Base-by-base conservation (phyloP, 2,888 invertebrate genomes). In the Parnassius glacialis region DNA sequence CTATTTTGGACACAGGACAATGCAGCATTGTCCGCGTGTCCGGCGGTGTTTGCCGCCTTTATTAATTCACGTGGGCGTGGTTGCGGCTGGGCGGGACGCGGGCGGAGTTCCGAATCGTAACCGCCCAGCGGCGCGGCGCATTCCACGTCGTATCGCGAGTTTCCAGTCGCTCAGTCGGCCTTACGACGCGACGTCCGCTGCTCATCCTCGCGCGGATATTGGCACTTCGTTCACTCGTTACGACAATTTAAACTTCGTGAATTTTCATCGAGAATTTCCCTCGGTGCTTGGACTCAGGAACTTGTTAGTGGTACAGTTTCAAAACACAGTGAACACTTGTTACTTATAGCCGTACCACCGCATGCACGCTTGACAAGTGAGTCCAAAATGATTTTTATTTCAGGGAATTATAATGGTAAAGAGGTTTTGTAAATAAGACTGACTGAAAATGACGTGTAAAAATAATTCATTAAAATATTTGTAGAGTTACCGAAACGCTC, bases 1-100 rank as follows among this genome's bases (percentile, higher is more conserved):
- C 91, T 90, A 90, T 91, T 91, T 90, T 85, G 90, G 87, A 82
- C 85, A 81, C 74, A 81, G 89, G 88, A 91, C 91, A 90, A 90
- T 87, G 86, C 79, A 69, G 86, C 81, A 90, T 90, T 90, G 90
- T 90, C 89, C 89, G 89, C 89, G 87, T 90, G 90, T 90, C 90
- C 90, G 76, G 83, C 83, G 80, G 78, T 90, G 90, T 90, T 91
- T 90, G 90, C 89, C 79, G 84, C 87, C 85, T 90, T 89, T 89
- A 90, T 90, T 91, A 90, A 91, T 91, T 89, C 90, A 90, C 83
- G 78, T 81, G 81, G 90, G 90, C 87, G 90, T 88, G 85, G 69
- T 70, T 57, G 72, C 59, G 64, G 63, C 79, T 85, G 78, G 90
- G 90, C 85, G 89, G 80, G 65, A 72, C 64, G 57, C 25, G 61